Conservation (phyloP, 2,797 vertebrate species). For the Parambassis ranga region DNA sequence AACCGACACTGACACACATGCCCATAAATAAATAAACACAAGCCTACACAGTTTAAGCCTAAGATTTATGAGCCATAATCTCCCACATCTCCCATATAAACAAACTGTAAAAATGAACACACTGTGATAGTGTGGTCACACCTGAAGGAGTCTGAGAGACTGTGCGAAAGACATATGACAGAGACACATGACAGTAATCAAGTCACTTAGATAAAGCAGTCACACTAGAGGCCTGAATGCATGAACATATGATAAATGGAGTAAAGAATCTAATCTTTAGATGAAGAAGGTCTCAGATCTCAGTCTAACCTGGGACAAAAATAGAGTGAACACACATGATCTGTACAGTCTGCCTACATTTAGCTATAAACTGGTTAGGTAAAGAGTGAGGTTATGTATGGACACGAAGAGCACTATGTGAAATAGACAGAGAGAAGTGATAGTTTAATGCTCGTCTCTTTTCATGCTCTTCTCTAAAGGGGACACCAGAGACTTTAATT, state of each 20-base stretch:
- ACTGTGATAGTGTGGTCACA: neutral
- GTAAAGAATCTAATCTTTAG: constrained; percentile 34
- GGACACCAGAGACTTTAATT: constrained; percentile 85
- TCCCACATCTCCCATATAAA: constrained; percentile 35
- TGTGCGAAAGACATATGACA: constrained; percentile 3
- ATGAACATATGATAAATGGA: constrained; percentile 20
- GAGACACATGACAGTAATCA: constrained; percentile 59
- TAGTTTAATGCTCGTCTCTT: constrained; percentile 47
- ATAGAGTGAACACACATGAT: neutral
- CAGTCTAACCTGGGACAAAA: neutral
- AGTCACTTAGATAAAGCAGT: constrained; percentile 34
- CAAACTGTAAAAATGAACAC: constrained; percentile 42
- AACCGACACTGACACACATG: constrained; percentile 10
- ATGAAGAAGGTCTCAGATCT: constrained; percentile 4
- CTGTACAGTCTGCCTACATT: neutral
- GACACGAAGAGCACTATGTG: neutral
- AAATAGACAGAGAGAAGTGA: constrained; percentile 19
- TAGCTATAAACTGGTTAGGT: neutral
- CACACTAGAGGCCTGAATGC: constrained; percentile 29
- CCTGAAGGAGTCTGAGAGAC: neutral
- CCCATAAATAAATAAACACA: constrained; percentile 16
- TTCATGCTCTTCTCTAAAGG: constrained; percentile 69
- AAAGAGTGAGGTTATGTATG: neutral
- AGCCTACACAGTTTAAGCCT: constrained; percentile 8
- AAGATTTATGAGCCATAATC: constrained; percentile 40